These are phyloP conservation scores for Spodoptera frugiperda DNA, from an alignment of 1,140 invertebrate species.

Conservation along the genomic window DNA sequence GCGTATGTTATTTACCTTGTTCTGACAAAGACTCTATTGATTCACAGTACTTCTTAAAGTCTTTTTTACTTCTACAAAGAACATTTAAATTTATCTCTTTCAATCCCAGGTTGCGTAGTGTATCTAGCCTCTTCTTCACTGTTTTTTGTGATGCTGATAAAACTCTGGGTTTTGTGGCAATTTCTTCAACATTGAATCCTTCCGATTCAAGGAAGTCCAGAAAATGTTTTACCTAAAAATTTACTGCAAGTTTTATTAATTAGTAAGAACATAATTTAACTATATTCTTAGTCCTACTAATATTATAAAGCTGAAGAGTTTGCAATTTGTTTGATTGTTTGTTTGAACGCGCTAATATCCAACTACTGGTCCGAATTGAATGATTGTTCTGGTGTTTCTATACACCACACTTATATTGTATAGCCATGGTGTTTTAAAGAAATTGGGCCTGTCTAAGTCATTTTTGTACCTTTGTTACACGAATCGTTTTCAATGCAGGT, in stretches of 20 bases:
- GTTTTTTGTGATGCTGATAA: conserved; percentile 79
- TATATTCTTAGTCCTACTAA: too few species aligned
- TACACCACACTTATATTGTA: too few species aligned
- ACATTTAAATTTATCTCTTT: conserved; percentile 80
- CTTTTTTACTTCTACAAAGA: conserved; percentile 80
- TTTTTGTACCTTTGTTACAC: conserved; percentile 74
- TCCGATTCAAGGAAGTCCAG: conserved; percentile 78
- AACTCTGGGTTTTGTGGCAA: conserved; percentile 75
- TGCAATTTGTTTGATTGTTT: too few species aligned
- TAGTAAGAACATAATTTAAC: neutral
- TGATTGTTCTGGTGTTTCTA: too few species aligned
- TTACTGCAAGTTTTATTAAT: conserved; percentile 29
- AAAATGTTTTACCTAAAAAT: conserved; percentile 79
- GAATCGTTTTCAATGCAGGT: conserved; percentile 72
- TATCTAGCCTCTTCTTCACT: conserved; percentile 72
- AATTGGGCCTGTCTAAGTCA: neutral
- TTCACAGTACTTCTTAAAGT: conserved; percentile 79
- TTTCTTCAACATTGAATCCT: conserved; percentile 77
- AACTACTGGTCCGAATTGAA: too few species aligned
- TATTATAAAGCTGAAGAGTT: too few species aligned
- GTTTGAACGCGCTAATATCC: too few species aligned
- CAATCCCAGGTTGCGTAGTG: conserved; percentile 68
- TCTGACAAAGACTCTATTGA: conserved; percentile 61
- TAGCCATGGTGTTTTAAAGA: too few species aligned
- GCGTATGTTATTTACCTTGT: conserved; percentile 44